phyloP scores from a whole-genome alignment of 2,113 vertebrate genomes.

The Larimichthys polyactis region DNA sequence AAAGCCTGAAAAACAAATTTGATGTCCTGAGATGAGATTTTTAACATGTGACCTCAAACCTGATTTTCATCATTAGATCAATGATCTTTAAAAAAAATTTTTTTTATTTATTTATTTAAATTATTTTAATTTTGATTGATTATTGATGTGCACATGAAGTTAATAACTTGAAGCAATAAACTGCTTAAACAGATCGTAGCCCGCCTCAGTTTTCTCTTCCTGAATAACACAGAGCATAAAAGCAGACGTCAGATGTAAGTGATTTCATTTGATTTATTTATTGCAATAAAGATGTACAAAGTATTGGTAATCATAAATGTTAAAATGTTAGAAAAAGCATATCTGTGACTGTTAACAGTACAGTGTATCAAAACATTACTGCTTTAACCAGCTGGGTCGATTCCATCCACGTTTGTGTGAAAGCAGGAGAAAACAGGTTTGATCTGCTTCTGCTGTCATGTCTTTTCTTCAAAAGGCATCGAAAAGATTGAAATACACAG shows the following conservation, averaged over 20 bases:
- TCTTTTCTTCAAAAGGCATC: slow-evolving; percentile 86
- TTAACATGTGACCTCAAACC: too few species aligned
- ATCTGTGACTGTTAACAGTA: slow-evolving; percentile 92
- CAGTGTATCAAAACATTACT: slow-evolving; percentile 93
- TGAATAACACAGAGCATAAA: slow-evolving; percentile 14
- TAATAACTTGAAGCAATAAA: neutral
- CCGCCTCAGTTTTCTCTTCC: neutral
- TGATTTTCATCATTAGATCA: neutral
- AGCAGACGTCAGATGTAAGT: neutral
- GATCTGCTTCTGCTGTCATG: slow-evolving; percentile 80
- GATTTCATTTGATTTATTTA: slow-evolving; percentile 82
- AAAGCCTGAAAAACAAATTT: too few species aligned
- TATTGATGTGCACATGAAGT: neutral
- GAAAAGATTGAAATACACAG: slow-evolving; percentile 86
- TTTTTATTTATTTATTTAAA: neutral
- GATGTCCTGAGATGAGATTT: too few species aligned
- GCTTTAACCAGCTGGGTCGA: slow-evolving; percentile 84
- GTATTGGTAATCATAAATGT: slow-evolving; percentile 92
- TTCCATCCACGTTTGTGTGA: slow-evolving; percentile 66
- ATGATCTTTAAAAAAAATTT: neutral
- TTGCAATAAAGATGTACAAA: slow-evolving; percentile 93
- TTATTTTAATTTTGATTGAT: neutral
- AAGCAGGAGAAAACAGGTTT: slow-evolving; percentile 60
- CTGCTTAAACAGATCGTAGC: neutral
- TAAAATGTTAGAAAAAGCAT: slow-evolving; percentile 97